phyloP scores from a whole-genome alignment of 2,888 invertebrate genomes.

The Syrista parreyssii region DNA sequence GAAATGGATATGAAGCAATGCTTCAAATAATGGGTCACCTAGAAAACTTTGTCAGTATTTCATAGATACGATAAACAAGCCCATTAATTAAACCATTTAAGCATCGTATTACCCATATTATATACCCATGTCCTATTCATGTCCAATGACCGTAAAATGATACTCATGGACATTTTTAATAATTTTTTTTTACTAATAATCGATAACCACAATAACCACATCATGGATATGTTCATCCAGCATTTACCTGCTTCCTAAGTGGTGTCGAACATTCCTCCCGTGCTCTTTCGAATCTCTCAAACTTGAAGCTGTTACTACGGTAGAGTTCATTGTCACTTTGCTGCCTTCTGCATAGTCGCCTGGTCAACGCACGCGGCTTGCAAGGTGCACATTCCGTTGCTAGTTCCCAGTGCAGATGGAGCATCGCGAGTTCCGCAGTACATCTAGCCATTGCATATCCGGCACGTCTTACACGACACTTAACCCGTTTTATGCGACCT shows the following conservation, averaged over 20 bases:
- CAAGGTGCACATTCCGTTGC: conserved; percentile 70
- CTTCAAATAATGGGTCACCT: not conserved
- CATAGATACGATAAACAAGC: not conserved
- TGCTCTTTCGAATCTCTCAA: conserved; percentile 83
- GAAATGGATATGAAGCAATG: not conserved
- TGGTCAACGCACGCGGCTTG: conserved; percentile 72
- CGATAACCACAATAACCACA: not conserved
- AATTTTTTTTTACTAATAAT: not conserved
- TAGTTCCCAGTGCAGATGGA: conserved; percentile 69
- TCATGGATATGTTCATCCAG: not conserved
- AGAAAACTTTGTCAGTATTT: not conserved
- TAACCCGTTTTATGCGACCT: conserved; percentile 60
- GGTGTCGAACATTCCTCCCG: conserved; percentile 72
- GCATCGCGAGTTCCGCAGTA: conserved; percentile 61
- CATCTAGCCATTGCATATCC: conserved; percentile 62
- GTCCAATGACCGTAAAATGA: not conserved
- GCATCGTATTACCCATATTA: not conserved
- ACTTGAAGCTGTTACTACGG: conserved; percentile 89
- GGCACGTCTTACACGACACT: conserved; percentile 59
- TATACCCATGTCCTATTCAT: not conserved
- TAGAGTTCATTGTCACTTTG: conserved; percentile 86
- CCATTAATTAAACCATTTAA: not conserved
- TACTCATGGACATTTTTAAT: not conserved
- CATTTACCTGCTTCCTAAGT: conserved; percentile 78
- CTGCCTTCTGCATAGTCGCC: conserved; percentile 79